Evolutionary conservation across 2,113 vertebrate species (phyloP), one percentile per base, ranked within the genome.

Genomic region (Chionodraco myersi): DNA sequence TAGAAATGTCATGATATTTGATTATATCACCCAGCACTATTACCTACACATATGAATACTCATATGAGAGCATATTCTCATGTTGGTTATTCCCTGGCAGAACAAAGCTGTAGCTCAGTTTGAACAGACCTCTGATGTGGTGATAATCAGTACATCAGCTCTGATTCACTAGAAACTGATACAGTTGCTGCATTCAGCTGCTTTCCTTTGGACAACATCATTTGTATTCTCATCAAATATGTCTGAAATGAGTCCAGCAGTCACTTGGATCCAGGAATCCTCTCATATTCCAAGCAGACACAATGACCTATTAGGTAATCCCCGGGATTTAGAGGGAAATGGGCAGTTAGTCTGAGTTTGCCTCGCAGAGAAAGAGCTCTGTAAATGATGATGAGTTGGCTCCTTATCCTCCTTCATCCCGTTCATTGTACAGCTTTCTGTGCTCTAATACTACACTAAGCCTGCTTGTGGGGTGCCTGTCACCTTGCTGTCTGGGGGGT

Each of bases 221-320:
- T 87, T 87, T 82, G 59, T 81, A 73, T 88, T 82, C 66, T 23
- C 21, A 21, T 70, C 45, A 77, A 81, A 84, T 77, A 77, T 76
- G 62, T 77, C 69, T 67, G 14, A 79, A 84, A 78, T 71, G 6
- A 81, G 59, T 63, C n/a, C 48, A 14, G 69, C 66, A 65, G 44
- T 66, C 21, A n/a, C 79, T 71, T 45, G 44, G 72, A 72, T 72
- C 54, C 65, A 61, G 0, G 57, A 65, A 82, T 87, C 58, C 71
- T 61, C 77, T 88, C 86, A 87, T 92, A 79, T 90, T 87, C 86
- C 81, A 58, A 68, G 80, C 89, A 88, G 83, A 80, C 82, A 78
- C 77, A 26, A 80, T 93, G 92, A 93, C 93, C 92, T 94, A 92
- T 94, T 90, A 89, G 88, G 91, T 94, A 93, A 94, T 93, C 93